Conservation (phyloP, 30 jellyfish, hydroid and myxozoan genomes). For the Mastigias papua region DNA sequence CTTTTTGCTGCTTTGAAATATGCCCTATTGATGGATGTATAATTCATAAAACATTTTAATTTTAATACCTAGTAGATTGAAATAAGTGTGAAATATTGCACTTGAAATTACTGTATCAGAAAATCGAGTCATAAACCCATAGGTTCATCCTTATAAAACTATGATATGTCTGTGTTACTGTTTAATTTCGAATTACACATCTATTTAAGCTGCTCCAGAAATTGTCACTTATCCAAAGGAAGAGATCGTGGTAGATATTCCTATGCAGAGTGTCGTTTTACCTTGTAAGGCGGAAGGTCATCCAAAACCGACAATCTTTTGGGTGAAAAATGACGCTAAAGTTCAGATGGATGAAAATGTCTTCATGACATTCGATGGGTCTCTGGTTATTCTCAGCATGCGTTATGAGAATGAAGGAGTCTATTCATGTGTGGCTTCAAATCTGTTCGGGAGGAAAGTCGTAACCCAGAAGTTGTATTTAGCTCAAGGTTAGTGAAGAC, state of each 20-base stretch:
- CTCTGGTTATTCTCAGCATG: slow-evolving; percentile 63
- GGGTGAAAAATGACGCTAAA: slow-evolving; percentile 46
- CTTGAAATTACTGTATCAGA: neutral
- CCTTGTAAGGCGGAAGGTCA: slow-evolving; percentile 72
- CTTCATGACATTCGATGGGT: slow-evolving; percentile 39
- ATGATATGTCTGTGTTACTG: neutral
- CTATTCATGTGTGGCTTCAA: slow-evolving; percentile 61
- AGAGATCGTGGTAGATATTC: slow-evolving; percentile 37
- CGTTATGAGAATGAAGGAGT: slow-evolving; percentile 55
- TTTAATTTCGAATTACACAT: too few relatives aligned
- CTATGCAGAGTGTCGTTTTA: slow-evolving; percentile 46
- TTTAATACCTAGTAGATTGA: too few relatives aligned
- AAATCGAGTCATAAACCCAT: too few relatives aligned
- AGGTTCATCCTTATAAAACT: neutral
- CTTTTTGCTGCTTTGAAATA: too few relatives aligned
- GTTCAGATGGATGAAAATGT: slow-evolving; percentile 11
- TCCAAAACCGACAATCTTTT: slow-evolving; percentile 56
- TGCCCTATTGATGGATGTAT: too few relatives aligned
- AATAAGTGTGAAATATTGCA: neutral
- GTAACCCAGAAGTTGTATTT: slow-evolving; percentile 41
- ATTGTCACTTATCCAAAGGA: slow-evolving; percentile 49
- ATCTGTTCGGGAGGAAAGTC: slow-evolving; percentile 42
- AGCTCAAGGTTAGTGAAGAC: slow-evolving; percentile 60
- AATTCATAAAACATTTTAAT: too few relatives aligned
- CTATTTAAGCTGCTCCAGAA: slow-evolving; percentile 41